Evolutionary conservation across 2,888 invertebrate genomes (phyloP).

Genomic region (Glyphotaelius pellucidus): DNA sequence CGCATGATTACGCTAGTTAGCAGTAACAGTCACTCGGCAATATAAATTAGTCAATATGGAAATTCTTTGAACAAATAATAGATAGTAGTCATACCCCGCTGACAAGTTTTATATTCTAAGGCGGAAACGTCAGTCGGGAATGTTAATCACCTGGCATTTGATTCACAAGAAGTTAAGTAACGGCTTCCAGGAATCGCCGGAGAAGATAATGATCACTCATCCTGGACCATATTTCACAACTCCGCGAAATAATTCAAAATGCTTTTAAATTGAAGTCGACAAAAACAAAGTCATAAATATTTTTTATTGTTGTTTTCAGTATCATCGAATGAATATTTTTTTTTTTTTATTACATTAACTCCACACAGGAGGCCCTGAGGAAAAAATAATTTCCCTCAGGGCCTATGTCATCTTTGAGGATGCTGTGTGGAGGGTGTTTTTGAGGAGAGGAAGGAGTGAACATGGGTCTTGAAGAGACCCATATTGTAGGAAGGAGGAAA

Average conservation of each 20-base stretch:
- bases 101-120: not conserved
- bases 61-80: not conserved
- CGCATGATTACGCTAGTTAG: too few species aligned
- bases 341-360: too few species aligned
- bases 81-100: not conserved
- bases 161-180: not conserved
- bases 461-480: too few species aligned
- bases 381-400: too few species aligned
- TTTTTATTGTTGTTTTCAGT: too few species aligned
- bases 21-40: not conserved
- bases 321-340: too few species aligned
- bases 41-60: not conserved
- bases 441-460: too few species aligned
- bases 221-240: slow-evolving; percentile 8
- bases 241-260: not conserved
- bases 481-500: too few species aligned
- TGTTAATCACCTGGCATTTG: not conserved
- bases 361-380: too few species aligned
- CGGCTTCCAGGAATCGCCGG: not conserved
- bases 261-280: not conserved
- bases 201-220: not conserved
- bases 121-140: not conserved
- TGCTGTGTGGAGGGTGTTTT: too few species aligned
- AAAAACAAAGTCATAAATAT: not conserved
- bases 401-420: too few species aligned